Evolutionary conservation across 2,113 vertebrate genomes (phyloP).

Genomic region (Planiliza haematocheilus): DNA sequence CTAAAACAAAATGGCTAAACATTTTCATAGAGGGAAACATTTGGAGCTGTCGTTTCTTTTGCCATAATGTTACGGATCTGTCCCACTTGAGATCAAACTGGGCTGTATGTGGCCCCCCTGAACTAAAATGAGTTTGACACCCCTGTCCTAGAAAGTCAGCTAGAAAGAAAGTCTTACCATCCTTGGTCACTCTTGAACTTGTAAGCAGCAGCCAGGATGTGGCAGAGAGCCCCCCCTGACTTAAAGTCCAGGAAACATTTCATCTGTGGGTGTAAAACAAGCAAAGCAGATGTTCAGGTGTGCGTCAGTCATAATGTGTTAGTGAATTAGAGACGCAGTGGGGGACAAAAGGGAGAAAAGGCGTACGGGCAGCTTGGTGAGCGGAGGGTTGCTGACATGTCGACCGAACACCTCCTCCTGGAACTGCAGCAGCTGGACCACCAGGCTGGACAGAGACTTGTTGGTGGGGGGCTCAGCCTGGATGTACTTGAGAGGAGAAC

Average conservation of each 20-base stretch:
- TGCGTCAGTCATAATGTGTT: no score
- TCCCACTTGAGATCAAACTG: no score
- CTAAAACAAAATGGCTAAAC: no score
- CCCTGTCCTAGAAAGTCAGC: background rate
- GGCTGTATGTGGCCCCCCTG: no score
- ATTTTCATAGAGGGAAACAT: no score
- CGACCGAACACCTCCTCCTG: conserved; percentile 98
- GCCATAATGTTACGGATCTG: no score
- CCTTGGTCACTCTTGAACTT: conserved; percentile 99
- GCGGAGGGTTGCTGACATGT: conserved; percentile 97
- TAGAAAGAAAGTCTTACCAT: conserved; percentile 88
- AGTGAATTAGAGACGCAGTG: background rate
- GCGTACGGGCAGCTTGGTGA: conserved; percentile 92
- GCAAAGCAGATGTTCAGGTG: background rate
- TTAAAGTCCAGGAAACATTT: conserved; percentile 99
- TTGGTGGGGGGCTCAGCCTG: conserved; percentile 97
- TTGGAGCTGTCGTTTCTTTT: no score
- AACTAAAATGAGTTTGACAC: background rate
- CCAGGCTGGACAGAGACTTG: conserved; percentile 96
- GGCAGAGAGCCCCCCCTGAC: conserved; percentile 94
- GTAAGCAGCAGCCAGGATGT: conserved; percentile 97
- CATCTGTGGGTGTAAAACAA: conserved; percentile 85
- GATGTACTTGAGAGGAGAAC: conserved; percentile 87
- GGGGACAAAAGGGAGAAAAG: conserved; percentile 20
- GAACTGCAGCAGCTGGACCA: conserved; percentile 96